Percentiles rank a stretch among this genome's conserved stretches.
These are phyloP conservation scores for Cosmia pyralina DNA, from an alignment of 2,888 invertebrate species.

Conservation along the genomic window DNA sequence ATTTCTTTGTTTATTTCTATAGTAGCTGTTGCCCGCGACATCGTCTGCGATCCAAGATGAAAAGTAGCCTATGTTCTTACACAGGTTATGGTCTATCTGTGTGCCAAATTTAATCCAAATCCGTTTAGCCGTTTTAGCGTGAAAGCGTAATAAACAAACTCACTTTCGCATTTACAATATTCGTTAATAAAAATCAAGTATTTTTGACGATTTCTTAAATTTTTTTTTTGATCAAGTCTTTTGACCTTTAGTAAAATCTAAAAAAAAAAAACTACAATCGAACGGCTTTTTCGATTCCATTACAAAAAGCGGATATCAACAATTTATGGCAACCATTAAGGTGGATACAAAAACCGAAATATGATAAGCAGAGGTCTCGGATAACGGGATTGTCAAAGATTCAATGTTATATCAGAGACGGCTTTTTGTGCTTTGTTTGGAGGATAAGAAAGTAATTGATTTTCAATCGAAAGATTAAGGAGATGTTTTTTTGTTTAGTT, in stretches of 20 bases:
- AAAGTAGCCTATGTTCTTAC: no score
- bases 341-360: conserved; percentile 83
- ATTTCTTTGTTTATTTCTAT: conserved; percentile 2
- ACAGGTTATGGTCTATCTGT: no score
- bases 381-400: conserved; percentile 83
- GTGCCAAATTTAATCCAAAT: no score
- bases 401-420: conserved; percentile 58
- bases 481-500: background rate
- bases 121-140: no score
- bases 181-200: background rate
- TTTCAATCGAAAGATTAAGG: conserved; percentile 55
- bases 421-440: conserved; percentile 52
- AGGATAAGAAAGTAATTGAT: conserved; percentile 54
- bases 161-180: no score
- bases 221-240: background rate
- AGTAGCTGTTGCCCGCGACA: no score
- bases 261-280: conserved; percentile 28
- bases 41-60: no score
- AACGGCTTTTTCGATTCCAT: conserved; percentile 55
- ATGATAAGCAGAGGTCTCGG: conserved; percentile 62
- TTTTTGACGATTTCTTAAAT: background rate
- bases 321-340: conserved; percentile 88
- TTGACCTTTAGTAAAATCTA: conserved; percentile 20
- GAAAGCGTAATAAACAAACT: no score
- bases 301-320: conserved; percentile 82